Evolutionary conservation across 2,888 invertebrate genomes (phyloP), one percentile per base, ranked within the genome.

Genomic region (Sinohyriopsis cumingii): DNA sequence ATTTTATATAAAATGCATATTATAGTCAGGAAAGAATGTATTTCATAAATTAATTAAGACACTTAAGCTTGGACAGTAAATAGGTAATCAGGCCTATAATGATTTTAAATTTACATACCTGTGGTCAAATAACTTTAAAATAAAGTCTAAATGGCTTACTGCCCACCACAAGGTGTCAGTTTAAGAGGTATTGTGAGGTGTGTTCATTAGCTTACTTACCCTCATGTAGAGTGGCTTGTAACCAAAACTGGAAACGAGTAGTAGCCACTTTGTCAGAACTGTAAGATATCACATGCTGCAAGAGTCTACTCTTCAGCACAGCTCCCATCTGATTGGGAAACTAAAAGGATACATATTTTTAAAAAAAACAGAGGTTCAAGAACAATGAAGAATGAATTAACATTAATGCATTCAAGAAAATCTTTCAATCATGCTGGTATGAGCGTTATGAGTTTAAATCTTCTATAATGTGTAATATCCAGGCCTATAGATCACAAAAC

Each of bases 321-420:
- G 86, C 79, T n/a, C 83, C 86, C 22, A 87, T 81, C 79, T 87
- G 87, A 68, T 84, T 82, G 2, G 87, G 88, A 65, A 82, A 80
- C 86, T 87, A 71, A 53, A 69, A 77, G 53, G 54, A 22, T 65
- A 55, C 3, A 68, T 59, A 68, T 20, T 55, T 55, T 19, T 7
- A 54, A 33, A 20, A 22, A n/a, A 61, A 53, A 22, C 61, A 6
- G 55, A 55, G 19, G 15, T 28, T 28, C 12, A 24, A 25, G 24
- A 15, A 28, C 1, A 22, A 60, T 9, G 56, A 20, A 19, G 56
- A 22, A 45, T 15, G 15, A 45, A 45, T 15, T 15, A 15, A 45
- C 3, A 45, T 15, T 45, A 45, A 1, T 45, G 45, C 45, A 45
- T 45, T 45, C 12, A 15, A 45, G 45, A 3, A 45, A 45, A 12